Conservation (phyloP, 1,140 invertebrate species). For the Platyscapa corneri region DNA sequence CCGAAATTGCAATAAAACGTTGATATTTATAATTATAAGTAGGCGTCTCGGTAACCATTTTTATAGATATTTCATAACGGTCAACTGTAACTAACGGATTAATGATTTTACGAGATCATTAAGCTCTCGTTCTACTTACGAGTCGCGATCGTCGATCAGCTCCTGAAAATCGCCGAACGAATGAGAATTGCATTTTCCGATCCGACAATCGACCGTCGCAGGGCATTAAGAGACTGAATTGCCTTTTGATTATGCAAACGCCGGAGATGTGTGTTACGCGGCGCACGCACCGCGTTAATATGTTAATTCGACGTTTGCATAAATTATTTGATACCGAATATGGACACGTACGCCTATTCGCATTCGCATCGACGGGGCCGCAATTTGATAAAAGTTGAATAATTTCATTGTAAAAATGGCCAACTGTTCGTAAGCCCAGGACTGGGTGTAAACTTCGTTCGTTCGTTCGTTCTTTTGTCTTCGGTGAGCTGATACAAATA, state of each 20-base stretch:
- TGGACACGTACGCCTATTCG: not conserved
- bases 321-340: not conserved
- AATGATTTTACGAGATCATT: not conserved
- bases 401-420: too few relatives aligned
- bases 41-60: not conserved
- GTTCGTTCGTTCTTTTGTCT: too few relatives aligned
- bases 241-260: not conserved
- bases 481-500: too few relatives aligned
- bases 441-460: too few relatives aligned
- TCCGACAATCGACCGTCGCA: not conserved
- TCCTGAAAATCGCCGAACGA: not conserved
- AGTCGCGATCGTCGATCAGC: not conserved
- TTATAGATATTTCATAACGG: slow-evolving; percentile 2
- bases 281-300: not conserved
- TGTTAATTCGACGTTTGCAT: not conserved
- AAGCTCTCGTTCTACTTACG: not conserved
- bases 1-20: not conserved
- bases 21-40: not conserved
- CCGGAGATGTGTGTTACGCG: not conserved
- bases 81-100: not conserved
- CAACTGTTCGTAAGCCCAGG: too few relatives aligned
- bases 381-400: not conserved
- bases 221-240: not conserved
- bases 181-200: not conserved
- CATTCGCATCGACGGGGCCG: not conserved